phyloP scores from a whole-genome alignment of 2,888 invertebrate genomes.

The Dastarcus helophoroides region DNA sequence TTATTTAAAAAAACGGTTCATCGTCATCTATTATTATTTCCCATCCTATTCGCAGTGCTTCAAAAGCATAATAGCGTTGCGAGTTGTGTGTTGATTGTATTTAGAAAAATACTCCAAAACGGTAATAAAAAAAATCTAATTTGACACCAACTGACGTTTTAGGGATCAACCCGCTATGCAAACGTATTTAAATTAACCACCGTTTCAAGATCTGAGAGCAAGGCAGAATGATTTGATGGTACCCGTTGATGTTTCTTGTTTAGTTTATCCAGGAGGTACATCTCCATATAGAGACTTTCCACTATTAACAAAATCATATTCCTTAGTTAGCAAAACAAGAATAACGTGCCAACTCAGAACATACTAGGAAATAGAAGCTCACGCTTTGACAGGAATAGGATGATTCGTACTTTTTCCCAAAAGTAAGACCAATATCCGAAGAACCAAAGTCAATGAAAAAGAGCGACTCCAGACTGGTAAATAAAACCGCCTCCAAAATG shows the following conservation, averaged over 20 bases:
- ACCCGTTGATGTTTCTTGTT: slow-evolving; percentile 26
- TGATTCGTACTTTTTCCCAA: slow-evolving; percentile 30
- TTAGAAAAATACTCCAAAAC: too few species aligned
- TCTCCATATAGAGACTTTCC: background rate
- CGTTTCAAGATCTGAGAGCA: slow-evolving; percentile 7
- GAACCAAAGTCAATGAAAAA: slow-evolving; percentile 4
- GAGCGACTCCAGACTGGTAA: slow-evolving; percentile 5
- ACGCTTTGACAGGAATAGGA: slow-evolving; percentile 22
- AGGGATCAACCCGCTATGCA: slow-evolving; percentile 2
- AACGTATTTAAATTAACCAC: slow-evolving; percentile 8
- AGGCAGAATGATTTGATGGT: slow-evolving; percentile 26
- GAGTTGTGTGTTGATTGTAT: too few species aligned
- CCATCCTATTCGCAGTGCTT: too few species aligned
- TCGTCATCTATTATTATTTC: too few species aligned
- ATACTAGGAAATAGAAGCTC: slow-evolving; percentile 27
- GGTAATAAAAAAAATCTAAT: too few species aligned
- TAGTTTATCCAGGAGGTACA: slow-evolving; percentile 32
- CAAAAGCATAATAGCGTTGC: too few species aligned
- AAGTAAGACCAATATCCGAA: slow-evolving; percentile 11
- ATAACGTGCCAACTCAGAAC: slow-evolving; percentile 27
- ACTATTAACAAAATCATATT: slow-evolving; percentile 1
- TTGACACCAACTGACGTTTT: too few species aligned
- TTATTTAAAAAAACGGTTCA: too few species aligned
- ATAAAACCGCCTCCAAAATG: slow-evolving; percentile 6
- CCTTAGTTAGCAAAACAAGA: slow-evolving; percentile 24